Evolutionary conservation across 1,140 invertebrate species (phyloP), one percentile per base, ranked within the genome.

Genomic region (Cydia splendana): DNA sequence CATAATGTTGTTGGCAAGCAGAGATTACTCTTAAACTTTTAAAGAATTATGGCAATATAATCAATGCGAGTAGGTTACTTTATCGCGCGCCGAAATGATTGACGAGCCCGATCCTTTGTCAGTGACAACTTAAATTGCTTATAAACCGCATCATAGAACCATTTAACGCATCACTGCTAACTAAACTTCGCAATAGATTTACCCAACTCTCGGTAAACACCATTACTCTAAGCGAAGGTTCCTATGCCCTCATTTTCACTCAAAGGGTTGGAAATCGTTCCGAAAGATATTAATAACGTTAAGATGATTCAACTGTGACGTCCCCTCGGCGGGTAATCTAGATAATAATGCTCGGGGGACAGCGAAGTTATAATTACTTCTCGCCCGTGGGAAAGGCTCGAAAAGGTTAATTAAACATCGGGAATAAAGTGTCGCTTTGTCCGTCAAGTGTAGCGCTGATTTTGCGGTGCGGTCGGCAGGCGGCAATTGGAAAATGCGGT

Each of bases 281-380:
- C 13, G 48, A 77, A 71, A 77, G 69, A 77, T 71, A 77, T 73
- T 76, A 77, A 71, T 65, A 67, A 28, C 24, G 69, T 57, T 48
- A 77, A 77, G 67, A 77, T 71, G 67, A 51, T 67, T 67, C 75
- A 38, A 69, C 75, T 45, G 75, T 75, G 53, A 42, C 75, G 65
- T 48, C 20, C 69, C 76, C 67, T 65, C 28, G 48, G 57, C 28
- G 67, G 34, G 65, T 73, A 77, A 77, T 81, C 79, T 76, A 77
- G 78, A 79, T 81, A 78, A 79, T 81, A 77, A 78, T 69, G 67
- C 76, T 77, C 75, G n/a, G 75, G 57, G 76, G 80, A 81, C 78
- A 76, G 74, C 78, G 62, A 80, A 83, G 77, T 83, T 83, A 81
- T 83, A 83, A 83, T 83, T 83, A 80, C 77, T 81, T 45, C 38